phyloP scores from a whole-genome alignment of 2,797 vertebrate genomes.

The Paedocypris micromegethes region DNA sequence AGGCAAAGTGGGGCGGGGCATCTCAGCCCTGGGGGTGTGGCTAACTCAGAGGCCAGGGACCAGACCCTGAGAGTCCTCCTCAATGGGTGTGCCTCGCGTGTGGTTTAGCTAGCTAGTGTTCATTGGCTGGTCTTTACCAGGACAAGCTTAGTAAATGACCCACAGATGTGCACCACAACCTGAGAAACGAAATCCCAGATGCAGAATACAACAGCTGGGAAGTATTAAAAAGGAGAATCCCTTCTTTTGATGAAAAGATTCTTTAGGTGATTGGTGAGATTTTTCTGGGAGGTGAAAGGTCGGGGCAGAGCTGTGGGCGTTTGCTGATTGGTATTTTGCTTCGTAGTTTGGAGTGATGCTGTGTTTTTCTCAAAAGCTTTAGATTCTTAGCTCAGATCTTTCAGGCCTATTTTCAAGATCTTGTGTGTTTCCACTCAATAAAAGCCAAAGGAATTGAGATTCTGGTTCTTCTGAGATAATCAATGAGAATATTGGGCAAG shows the following conservation, averaged over 20 bases:
- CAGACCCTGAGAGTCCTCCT: conserved; percentile 43
- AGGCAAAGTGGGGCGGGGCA: conserved; percentile 43
- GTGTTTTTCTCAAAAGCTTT: conserved; percentile 14
- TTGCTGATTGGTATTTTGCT: conserved; percentile 44
- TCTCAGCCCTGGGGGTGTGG: conserved; percentile 46
- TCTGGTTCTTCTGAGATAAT: too few species aligned
- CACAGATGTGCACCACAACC: conserved; percentile 37
- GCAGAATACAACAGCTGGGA: conserved; percentile 9
- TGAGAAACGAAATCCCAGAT: too few species aligned
- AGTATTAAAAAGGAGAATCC: conserved; percentile 7
- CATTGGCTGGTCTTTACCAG: conserved; percentile 41
- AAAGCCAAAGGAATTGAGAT: too few species aligned
- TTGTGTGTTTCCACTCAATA: too few species aligned
- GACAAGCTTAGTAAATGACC: conserved; percentile 57
- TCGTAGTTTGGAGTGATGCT: conserved; percentile 30
- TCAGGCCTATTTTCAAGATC: too few species aligned
- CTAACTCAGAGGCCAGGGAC: conserved; percentile 45
- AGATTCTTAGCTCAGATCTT: background rate
- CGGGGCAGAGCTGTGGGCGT: conserved; percentile 49
- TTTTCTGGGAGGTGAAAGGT: background rate
- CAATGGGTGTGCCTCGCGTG: conserved; percentile 55
- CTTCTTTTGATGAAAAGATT: background rate
- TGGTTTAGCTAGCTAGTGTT: conserved; percentile 38
- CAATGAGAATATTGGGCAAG: too few species aligned
- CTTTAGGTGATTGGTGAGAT: background rate